Base-by-base conservation (phyloP, 2,113 vertebrate species). In the Poecilia latipinna region DNA sequence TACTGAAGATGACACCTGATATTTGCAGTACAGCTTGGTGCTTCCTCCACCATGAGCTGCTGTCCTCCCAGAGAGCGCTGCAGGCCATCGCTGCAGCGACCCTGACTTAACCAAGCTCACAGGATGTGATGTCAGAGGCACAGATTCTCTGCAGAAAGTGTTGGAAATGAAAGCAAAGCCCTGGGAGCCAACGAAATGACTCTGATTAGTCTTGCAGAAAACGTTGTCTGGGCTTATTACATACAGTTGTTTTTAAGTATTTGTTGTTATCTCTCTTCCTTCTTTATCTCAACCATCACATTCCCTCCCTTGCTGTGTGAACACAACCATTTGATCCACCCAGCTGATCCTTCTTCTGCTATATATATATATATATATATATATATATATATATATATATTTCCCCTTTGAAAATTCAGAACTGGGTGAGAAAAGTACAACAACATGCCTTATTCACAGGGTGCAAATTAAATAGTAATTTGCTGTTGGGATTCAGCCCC, bases 381-480 rank as follows among this genome's bases (percentile, higher is more conserved):
- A 35, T 35, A 35, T 35, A 35, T 35, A 35, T 35, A 35, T 35
- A 68, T 73, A 85, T 86, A 1, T 72, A 80, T 75, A 77, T 77
- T 84, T 87, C 88, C 78, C 44, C 67, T 85, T 82, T 82, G 68
- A 78, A 85, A 80, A 71, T 86, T 80, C 79, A 67, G 44, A 86
- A 48, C 35, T 8, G 65, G 62, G 77, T 66, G 66, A 83, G 75
- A 65, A 86, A 82, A 73, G 61, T 72, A 74, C 57, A 86, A 74
- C 87, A 89, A 65, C 12, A 29, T 33, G 19, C 63, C 60, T 78
- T 85, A 72, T 65, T 88, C 79, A 66, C 75, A 37, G 81, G 70
- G 84, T 80, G 88, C 82, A 88, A 86, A 87, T 90, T 81, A 89
- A 89, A 88, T 69, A 84, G 77, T 82, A 83, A 91, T 88, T 86